phyloP scores from a whole-genome alignment of 2,888 invertebrate genomes.

The Caenorhabditis japonica region DNA sequence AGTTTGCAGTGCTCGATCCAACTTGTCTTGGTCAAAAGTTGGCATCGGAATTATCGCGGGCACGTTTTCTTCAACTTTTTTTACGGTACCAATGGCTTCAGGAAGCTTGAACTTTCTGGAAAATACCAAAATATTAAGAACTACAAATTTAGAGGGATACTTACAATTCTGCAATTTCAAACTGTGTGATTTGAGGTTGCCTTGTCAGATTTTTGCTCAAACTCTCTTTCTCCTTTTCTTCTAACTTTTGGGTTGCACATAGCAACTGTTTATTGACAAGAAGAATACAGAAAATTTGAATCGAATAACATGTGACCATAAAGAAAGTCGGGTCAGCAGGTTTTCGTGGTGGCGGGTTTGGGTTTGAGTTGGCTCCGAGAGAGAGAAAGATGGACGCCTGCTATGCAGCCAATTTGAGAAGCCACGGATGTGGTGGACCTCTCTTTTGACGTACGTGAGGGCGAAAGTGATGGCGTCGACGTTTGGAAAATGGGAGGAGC shows the following conservation, averaged over 20 bases:
- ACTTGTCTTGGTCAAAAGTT: slow-evolving; percentile 35
- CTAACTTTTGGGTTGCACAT: slow-evolving; percentile 10
- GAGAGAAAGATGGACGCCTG: slow-evolving; percentile 4
- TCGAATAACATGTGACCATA: slow-evolving; percentile 42
- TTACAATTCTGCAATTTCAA: slow-evolving; percentile 25
- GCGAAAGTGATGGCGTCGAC: slow-evolving; percentile 37
- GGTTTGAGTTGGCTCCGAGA: not conserved
- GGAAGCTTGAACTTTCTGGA: slow-evolving; percentile 22
- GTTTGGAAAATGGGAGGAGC: no score
- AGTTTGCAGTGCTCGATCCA: slow-evolving; percentile 49
- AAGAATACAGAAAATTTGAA: slow-evolving; percentile 24
- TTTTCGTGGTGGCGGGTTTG: slow-evolving; percentile 12
- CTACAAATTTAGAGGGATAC: not conserved
- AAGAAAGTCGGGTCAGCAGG: slow-evolving; percentile 15
- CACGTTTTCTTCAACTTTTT: slow-evolving; percentile 18
- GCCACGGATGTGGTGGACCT: slow-evolving; percentile 31
- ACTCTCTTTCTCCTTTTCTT: slow-evolving; percentile 12
- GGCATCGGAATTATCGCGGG: slow-evolving; percentile 26
- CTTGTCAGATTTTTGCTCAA: slow-evolving; percentile 1
- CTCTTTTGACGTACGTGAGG: slow-evolving; percentile 38
- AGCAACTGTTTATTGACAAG: slow-evolving; percentile 22
- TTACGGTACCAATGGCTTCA: slow-evolving; percentile 10
- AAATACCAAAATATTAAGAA: not conserved
- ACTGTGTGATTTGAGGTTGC: not conserved
- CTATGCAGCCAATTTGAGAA: slow-evolving; percentile 36